Evolutionary conservation across 2,888 invertebrate species (phyloP).

Genomic region (Tenthredo distinguenda): DNA sequence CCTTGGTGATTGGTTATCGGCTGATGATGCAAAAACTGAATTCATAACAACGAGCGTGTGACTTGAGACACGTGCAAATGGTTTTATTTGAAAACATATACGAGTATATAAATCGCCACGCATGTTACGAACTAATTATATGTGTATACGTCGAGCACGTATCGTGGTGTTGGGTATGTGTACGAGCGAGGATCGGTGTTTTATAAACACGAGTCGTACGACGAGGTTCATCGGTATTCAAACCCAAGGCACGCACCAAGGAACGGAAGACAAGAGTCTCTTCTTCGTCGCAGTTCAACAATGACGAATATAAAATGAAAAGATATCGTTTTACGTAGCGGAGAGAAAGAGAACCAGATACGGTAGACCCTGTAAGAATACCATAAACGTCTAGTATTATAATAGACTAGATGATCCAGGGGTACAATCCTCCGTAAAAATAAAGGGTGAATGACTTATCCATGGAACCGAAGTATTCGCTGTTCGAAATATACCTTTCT

Average conservation of each 20-base stretch:
- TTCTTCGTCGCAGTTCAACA: conserved; percentile 17
- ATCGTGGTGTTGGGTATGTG: neutral
- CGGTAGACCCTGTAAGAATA: neutral
- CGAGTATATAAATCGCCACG: neutral
- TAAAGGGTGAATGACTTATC: neutral
- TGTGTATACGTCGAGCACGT: neutral
- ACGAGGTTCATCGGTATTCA: conserved; percentile 22
- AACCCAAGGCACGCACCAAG: conserved; percentile 38
- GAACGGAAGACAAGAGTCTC: conserved; percentile 47
- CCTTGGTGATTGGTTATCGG: neutral
- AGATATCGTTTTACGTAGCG: conserved; percentile 32
- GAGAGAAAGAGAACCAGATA: conserved; percentile 13
- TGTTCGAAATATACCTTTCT: neutral
- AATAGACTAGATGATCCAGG: neutral
- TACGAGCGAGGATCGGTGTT: conserved; percentile 5
- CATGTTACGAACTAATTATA: neutral
- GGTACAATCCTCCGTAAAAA: neutral
- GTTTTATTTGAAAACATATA: neutral
- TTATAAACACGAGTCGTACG: conserved; percentile 35
- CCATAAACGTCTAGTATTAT: neutral
- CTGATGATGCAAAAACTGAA: too few relatives aligned
- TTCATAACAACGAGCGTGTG: too few relatives aligned
- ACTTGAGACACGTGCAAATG: neutral
- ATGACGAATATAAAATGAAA: conserved; percentile 32
- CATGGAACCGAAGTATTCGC: neutral